Conservation (phyloP, 2,113 vertebrate species). For the Rynchops niger region DNA sequence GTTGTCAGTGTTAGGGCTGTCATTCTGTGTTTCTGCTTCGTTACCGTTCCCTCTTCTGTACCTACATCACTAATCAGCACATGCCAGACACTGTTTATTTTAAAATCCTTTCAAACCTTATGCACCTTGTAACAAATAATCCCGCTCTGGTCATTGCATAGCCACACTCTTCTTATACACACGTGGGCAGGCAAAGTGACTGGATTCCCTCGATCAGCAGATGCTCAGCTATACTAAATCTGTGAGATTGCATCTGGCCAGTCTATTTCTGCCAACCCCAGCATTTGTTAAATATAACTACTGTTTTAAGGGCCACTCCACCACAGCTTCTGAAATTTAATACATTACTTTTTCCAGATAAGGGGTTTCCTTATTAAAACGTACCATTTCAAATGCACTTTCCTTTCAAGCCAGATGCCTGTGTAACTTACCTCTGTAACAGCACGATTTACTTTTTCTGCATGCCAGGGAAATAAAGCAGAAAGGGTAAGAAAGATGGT, state of each 20-base stretch:
- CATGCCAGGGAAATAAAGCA: background rate
- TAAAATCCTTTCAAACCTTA: background rate
- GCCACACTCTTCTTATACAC: background rate
- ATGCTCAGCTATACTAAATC: background rate
- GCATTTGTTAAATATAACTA: background rate
- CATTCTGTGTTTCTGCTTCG: background rate
- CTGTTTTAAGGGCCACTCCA: background rate
- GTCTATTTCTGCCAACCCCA: background rate
- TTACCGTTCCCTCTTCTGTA: background rate
- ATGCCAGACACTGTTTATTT: background rate
- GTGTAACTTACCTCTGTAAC: background rate
- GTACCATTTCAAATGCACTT: background rate
- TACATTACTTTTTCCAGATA: background rate
- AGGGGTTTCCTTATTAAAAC: background rate
- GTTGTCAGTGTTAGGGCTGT: background rate
- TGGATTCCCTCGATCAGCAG: background rate
- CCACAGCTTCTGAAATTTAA: background rate
- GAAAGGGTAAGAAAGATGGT: background rate
- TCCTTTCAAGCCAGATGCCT: background rate
- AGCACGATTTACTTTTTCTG: background rate
- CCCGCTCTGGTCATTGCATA: background rate
- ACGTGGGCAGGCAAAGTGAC: background rate
- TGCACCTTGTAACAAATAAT: background rate
- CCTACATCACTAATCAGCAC: background rate
- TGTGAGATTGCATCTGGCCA: background rate